Evolutionary conservation across 2,888 invertebrate species (phyloP), one percentile per base, ranked within the genome.

Genomic region (Saturnia japonica): DNA sequence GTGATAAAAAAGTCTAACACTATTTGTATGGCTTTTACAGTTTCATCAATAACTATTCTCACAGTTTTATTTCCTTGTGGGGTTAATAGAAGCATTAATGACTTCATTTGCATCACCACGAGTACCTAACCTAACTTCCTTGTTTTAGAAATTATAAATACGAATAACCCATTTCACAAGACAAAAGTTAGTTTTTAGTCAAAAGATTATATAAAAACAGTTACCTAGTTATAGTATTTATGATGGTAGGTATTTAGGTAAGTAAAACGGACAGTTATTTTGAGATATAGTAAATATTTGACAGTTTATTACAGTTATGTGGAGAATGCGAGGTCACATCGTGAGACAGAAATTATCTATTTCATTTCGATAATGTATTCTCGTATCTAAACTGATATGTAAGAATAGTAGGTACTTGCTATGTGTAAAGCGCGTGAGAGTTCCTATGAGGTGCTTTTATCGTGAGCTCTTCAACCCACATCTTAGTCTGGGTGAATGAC

Each of bases 311-410:
- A 60, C 57, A 60, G 57, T 60, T 60, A 69, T 69, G 22, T 51
- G 64, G 51, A n/a, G 64, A 34, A 69, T 69, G 64, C 69, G 69
- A 69, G 69, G 69, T 66, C 47, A 68, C 25, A 40, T 47, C 45
- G 64, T 64, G 69, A 51, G 68, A 67, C 67, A 25, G 67, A 47
- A 62, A 51, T 69, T 51, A 69, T 66, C 69, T 69, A 60, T 60
- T 60, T 60, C 28, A 60, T 60, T 60, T 60, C 57, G 57, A 60
- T 60, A 60, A 60, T 60, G 28, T 28, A 25, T 28, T 28, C 25
- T 60, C 28, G 25, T 60, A 60, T 60, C 57, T 60, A 60, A 60
- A 60, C 57, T 60, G 57, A 60, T 60, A 60, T 60, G 57, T 60
- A 25, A 25, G 57, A 60, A 28, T 60, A 28, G 8, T 19, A 25